phyloP scores from a whole-genome alignment of 1,140 invertebrate genomes.

The Nylanderia fulva region DNA sequence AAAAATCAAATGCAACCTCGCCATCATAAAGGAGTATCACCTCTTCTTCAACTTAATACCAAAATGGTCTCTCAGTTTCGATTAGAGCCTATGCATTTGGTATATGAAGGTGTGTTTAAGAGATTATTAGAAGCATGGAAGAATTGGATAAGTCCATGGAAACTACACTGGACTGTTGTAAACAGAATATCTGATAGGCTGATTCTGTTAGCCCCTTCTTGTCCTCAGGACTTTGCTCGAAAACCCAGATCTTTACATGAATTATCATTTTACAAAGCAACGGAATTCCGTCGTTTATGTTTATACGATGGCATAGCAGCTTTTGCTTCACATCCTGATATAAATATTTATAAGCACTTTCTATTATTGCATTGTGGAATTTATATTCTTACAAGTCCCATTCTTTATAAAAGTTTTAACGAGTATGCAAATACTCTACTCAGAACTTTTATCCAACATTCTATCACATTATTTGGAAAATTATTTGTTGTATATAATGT shows the following conservation, averaged over 20 bases:
- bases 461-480: constrained; percentile 9
- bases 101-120: too few species aligned
- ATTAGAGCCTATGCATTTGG: too few species aligned
- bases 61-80: too few species aligned
- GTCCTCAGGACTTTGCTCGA: constrained; percentile 9
- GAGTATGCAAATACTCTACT: constrained; percentile 17
- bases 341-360: constrained; percentile 34
- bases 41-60: too few species aligned
- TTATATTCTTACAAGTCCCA: constrained; percentile 23
- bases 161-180: too few species aligned
- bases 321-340: constrained; percentile 18
- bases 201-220: neutral
- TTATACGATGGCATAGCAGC: constrained; percentile 33
- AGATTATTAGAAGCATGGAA: too few species aligned
- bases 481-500: constrained; percentile 32
- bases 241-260: constrained; percentile 13
- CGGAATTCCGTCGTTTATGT: constrained; percentile 27
- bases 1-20: too few species aligned
- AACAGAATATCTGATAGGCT: too few species aligned
- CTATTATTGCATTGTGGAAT: constrained; percentile 19
- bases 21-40: too few species aligned
- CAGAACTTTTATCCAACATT: constrained; percentile 29
- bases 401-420: neutral
- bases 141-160: too few species aligned
- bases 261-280: constrained; percentile 35